These are phyloP conservation scores for Drosophila kanapiae DNA, from an alignment of 1,140 invertebrate genomes.

Conservation along the genomic window DNA sequence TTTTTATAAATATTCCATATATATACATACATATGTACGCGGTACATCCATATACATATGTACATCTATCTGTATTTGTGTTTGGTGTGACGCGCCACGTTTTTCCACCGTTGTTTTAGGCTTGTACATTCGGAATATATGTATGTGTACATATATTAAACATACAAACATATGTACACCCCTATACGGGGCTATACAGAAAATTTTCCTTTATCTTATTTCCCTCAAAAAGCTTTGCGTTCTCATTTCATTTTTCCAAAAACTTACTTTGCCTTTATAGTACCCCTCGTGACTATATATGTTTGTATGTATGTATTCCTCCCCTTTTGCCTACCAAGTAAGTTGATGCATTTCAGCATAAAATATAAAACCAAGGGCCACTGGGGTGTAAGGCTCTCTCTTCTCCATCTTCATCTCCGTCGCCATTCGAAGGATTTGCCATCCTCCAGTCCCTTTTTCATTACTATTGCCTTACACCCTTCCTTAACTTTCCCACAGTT, in stretches of 20 bases:
- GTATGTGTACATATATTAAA: neutral
- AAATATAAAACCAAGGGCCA: conserved; percentile 21
- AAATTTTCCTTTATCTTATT: conserved; percentile 64
- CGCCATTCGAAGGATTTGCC: neutral
- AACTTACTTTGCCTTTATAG: conserved; percentile 61
- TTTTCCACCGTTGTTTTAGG: neutral
- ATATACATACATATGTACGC: too few species aligned
- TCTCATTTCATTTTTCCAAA: conserved; percentile 50
- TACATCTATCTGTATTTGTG: neutral
- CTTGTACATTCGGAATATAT: neutral
- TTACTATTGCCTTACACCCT: neutral
- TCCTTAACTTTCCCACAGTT: conserved; percentile 15
- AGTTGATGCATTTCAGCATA: conserved; percentile 31
- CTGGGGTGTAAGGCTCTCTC: conserved; percentile 14
- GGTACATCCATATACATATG: too few species aligned
- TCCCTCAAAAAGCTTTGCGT: conserved; percentile 34
- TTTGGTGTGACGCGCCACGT: neutral
- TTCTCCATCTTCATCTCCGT: neutral
- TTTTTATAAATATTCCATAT: too few species aligned
- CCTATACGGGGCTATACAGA: conserved; percentile 18
- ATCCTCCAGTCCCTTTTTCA: neutral
- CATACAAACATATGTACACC: neutral
- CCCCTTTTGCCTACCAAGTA: conserved; percentile 14
- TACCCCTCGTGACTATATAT: conserved; percentile 41
- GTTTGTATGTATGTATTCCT: too few species aligned